Conservation (phyloP, 2,888 invertebrate genomes). For the Tinea trinotella region DNA sequence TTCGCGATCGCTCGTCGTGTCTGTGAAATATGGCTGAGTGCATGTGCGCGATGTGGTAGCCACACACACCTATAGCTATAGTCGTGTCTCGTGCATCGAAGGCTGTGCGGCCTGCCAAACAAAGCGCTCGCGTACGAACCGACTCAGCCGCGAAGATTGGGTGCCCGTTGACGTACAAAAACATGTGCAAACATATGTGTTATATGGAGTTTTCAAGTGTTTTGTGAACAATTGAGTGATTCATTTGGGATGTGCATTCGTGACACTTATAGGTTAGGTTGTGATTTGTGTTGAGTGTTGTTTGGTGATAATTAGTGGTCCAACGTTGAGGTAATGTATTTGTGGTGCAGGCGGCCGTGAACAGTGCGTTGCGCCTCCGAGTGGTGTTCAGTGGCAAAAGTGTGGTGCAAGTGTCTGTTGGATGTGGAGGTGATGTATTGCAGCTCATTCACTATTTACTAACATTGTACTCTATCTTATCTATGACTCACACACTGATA, state of each 20-base stretch:
- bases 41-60: constrained; percentile 38
- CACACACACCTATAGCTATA: constrained; percentile 52
- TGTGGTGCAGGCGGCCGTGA: not conserved
- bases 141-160: constrained; percentile 20
- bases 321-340: not conserved
- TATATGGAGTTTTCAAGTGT: constrained; percentile 52
- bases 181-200: constrained; percentile 45
- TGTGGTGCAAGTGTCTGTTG: not conserved
- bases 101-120: constrained; percentile 70
- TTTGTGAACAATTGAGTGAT: constrained; percentile 21
- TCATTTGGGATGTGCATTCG: constrained; percentile 20
- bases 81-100: constrained; percentile 49
- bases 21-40: constrained; percentile 56
- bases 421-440: not conserved
- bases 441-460: constrained; percentile 3
- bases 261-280: constrained; percentile 64
- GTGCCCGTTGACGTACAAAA: constrained; percentile 42
- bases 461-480: constrained; percentile 4
- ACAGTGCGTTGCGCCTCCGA: not conserved
- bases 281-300: constrained; percentile 35
- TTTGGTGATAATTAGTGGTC: not conserved
- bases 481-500: constrained; percentile 2
- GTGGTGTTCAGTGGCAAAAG: not conserved
- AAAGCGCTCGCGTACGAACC: constrained; percentile 46
- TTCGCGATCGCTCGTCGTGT: constrained; percentile 43